Conservation (phyloP, 2,888 invertebrate species). For the Drosophila cognata region DNA sequence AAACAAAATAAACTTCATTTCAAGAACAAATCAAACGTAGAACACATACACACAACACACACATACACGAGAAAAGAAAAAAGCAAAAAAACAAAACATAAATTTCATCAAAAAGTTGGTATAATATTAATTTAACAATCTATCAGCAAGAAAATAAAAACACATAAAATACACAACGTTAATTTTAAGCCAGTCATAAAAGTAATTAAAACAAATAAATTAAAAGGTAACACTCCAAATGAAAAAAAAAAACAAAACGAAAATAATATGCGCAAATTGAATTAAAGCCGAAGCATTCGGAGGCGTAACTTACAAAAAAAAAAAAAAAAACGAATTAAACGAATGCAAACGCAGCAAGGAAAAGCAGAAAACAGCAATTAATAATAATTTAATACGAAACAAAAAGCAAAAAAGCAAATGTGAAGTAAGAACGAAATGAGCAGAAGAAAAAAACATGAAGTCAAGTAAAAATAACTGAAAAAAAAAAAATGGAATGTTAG, state of each 20-base stretch:
- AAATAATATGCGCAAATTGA: slow-evolving; percentile 60
- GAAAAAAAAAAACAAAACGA: slow-evolving; percentile 26
- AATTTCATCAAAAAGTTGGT: slow-evolving; percentile 62
- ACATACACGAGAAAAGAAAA: slow-evolving; percentile 35
- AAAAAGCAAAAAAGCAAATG: slow-evolving; percentile 45
- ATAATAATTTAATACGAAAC: slow-evolving; percentile 67
- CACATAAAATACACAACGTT: slow-evolving; percentile 69
- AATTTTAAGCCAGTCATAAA: slow-evolving; percentile 75
- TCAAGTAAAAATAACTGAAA: slow-evolving; percentile 33
- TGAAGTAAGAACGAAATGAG: slow-evolving; percentile 66
- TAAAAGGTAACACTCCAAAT: slow-evolving; percentile 56
- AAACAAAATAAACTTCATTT: slow-evolving; percentile 79
- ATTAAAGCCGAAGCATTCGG: slow-evolving; percentile 30
- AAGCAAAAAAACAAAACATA: slow-evolving; percentile 13
- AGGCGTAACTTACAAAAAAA: slow-evolving; percentile 44
- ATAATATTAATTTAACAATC: slow-evolving; percentile 63
- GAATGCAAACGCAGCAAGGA: slow-evolving; percentile 44
- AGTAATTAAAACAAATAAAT: slow-evolving; percentile 56
- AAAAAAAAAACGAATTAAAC: slow-evolving; percentile 47
- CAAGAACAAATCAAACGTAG: slow-evolving; percentile 59
- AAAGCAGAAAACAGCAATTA: slow-evolving; percentile 58
- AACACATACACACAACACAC: slow-evolving; percentile 44
- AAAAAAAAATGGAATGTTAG: slow-evolving; percentile 65
- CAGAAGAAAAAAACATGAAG: slow-evolving; percentile 43
- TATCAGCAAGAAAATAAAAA: slow-evolving; percentile 59